These are phyloP conservation scores for Eubucco bourcierii DNA, from an alignment of 2,113 vertebrate species.

Conservation along the genomic window DNA sequence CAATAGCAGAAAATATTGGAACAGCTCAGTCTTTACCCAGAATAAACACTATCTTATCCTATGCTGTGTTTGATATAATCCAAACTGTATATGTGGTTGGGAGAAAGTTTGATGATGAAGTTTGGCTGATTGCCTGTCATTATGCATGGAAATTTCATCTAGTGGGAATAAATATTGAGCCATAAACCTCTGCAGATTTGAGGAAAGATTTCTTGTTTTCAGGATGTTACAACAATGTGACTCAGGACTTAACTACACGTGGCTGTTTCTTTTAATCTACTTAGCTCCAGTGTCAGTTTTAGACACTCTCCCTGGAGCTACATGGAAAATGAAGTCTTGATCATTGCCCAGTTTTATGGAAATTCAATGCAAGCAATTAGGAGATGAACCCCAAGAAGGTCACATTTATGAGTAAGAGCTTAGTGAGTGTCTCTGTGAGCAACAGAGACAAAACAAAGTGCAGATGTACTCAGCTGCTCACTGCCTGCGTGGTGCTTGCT, in stretches of 20 bases:
- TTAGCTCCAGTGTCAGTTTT: constrained; percentile 28
- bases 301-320: background rate
- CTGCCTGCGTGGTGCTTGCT: background rate
- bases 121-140: background rate
- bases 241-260: rapidly evolving
- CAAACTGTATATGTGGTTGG: background rate
- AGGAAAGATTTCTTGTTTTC: background rate
- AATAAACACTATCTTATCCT: background rate
- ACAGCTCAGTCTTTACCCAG: background rate
- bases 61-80: background rate
- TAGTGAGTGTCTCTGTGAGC: background rate
- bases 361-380: background rate
- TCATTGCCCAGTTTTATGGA: background rate
- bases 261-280: constrained; percentile 32
- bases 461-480: rapidly evolving
- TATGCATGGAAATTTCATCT: background rate
- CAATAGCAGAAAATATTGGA: background rate
- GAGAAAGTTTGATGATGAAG: background rate
- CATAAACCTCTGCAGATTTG: background rate
- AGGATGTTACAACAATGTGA: background rate
- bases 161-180: background rate
- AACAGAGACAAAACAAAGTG: background rate
- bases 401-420: background rate
- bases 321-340: background rate
- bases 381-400: constrained; percentile 8